Conservation (phyloP, 2,113 vertebrate species). For the Bubo scandiacus region DNA sequence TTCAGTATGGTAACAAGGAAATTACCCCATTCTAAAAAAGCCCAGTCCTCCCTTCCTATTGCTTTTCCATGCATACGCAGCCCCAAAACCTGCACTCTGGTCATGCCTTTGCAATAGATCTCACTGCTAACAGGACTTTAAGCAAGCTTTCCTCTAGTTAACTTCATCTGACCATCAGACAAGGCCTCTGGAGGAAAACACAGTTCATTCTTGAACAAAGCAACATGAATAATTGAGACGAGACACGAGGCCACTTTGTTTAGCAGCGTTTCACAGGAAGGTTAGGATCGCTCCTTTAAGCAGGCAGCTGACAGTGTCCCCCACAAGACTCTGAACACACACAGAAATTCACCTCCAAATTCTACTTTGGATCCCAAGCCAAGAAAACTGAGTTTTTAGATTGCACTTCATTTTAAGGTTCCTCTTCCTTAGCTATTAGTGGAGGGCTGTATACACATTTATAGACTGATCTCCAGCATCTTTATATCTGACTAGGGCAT, state of each 20-base stretch:
- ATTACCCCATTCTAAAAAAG: neutral
- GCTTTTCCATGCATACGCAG: neutral
- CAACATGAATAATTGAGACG: rapidly evolving
- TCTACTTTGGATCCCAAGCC: neutral
- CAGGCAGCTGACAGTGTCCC: neutral
- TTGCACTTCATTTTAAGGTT: neutral
- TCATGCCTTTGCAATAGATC: neutral
- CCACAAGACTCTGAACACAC: neutral
- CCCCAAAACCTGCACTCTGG: neutral
- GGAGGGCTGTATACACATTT: neutral
- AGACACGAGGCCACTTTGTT: neutral
- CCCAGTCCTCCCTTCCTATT: neutral
- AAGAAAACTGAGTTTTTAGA: neutral
- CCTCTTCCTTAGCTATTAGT: neutral
- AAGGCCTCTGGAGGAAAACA: neutral
- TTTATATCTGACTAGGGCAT: neutral
- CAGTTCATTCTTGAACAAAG: neutral
- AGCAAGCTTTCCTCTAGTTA: neutral
- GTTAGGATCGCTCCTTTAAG: neutral
- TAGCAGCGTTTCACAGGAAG: neutral
- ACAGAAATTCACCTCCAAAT: neutral
- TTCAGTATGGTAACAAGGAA: neutral
- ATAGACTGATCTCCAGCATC: neutral
- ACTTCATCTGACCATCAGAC: rapidly evolving
- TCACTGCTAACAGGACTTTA: neutral